Conservation (phyloP, 2,797 vertebrate species). For the Sebastolobus altivelis region DNA sequence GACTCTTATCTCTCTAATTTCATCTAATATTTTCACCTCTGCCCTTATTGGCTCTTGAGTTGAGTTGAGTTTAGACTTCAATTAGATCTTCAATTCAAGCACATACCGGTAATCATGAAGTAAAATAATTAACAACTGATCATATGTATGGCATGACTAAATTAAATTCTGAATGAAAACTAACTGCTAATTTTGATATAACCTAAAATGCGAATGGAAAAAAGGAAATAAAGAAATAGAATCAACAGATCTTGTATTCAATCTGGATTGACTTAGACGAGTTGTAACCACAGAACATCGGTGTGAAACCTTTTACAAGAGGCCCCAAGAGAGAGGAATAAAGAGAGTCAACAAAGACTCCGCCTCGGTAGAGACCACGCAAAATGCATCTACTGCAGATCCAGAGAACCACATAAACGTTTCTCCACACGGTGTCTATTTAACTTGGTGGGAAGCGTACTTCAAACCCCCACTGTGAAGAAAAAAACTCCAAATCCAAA, state of each 20-base stretch:
- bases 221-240: background rate
- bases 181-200: background rate
- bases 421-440: background rate
- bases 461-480: background rate
- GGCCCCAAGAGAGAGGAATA: background rate
- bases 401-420: background rate
- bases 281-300: background rate
- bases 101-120: background rate
- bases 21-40: background rate
- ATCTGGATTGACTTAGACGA: background rate
- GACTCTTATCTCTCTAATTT: background rate
- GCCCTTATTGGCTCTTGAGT: background rate
- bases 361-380: background rate
- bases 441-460: background rate
- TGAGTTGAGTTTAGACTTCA: background rate
- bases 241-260: background rate
- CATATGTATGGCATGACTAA: background rate
- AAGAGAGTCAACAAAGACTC: constrained; percentile 12
- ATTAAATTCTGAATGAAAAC: background rate
- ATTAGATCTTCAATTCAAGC: background rate
- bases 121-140: background rate
- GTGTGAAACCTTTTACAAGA: background rate
- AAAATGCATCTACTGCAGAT: constrained; percentile 7
- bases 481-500: constrained; percentile 4
- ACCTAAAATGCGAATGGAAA: rapidly evolving